Percentiles rank a stretch among this genome's conserved stretches.
These are phyloP conservation scores for Semaprochilodus insignis DNA, from an alignment of 2,797 vertebrate genomes.

Conservation along the genomic window DNA sequence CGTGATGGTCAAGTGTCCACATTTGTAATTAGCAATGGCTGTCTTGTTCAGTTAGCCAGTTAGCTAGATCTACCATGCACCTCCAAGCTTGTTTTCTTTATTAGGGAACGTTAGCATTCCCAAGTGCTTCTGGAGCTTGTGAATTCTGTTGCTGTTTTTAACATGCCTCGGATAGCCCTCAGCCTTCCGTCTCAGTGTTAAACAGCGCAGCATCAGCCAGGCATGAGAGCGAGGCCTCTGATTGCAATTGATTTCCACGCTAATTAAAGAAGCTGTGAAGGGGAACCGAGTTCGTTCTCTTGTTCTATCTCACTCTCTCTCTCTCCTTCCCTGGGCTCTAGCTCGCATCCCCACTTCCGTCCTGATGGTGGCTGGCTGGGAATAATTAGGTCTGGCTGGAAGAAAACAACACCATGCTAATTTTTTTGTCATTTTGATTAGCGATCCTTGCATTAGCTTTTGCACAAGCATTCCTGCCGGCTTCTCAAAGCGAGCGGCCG, in stretches of 20 bases:
- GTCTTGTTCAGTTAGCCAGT: too few relatives aligned
- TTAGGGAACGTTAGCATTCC: background rate
- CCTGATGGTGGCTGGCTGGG: slow-evolving; percentile 55
- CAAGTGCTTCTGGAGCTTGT: background rate
- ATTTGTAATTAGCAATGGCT: too few relatives aligned
- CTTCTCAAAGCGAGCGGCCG: slow-evolving; percentile 29
- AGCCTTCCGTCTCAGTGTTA: slow-evolving; percentile 39
- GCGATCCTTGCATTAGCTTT: slow-evolving; percentile 28
- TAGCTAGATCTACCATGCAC: too few relatives aligned
- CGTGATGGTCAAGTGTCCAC: too few relatives aligned
- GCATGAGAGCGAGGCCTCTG: slow-evolving; percentile 51
- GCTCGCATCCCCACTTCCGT: slow-evolving; percentile 15
- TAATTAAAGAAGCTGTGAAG: slow-evolving; percentile 64
- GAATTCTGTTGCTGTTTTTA: background rate
- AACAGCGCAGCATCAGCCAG: slow-evolving; percentile 48
- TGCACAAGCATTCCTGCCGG: background rate
- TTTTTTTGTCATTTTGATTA: slow-evolving; percentile 55
- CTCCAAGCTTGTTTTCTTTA: background rate
- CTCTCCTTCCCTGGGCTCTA: slow-evolving; percentile 3
- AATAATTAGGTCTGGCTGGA: slow-evolving; percentile 60
- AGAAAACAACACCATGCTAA: slow-evolving; percentile 42
- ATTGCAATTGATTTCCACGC: slow-evolving; percentile 63
- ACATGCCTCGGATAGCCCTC: background rate
- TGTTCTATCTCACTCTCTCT: background rate
- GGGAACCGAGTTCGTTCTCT: slow-evolving; percentile 44